Conservation (phyloP, 2,797 vertebrate genomes). For the Ataeniobius toweri region DNA sequence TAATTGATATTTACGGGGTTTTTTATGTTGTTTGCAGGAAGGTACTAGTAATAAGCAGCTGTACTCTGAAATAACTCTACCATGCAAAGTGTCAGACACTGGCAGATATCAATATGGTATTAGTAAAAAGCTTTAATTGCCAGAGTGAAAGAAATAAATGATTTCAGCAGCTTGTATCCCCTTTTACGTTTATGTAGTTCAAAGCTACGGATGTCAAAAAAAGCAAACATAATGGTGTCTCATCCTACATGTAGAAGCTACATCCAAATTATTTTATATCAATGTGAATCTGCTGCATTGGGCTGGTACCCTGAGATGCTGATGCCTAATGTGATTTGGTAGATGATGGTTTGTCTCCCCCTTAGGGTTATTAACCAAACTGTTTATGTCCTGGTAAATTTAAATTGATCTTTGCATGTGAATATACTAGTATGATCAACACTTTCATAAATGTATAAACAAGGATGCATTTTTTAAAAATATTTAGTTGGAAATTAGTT, state of each 20-base stretch:
- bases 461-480: conserved; percentile 12
- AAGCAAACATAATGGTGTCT: background rate
- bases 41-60: background rate
- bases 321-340: conserved; percentile 35
- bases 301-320: conserved; percentile 15
- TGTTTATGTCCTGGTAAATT: conserved; percentile 31
- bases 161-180: background rate
- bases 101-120: background rate
- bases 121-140: background rate
- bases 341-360: conserved; percentile 76
- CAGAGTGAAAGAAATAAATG: background rate
- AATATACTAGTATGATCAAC: background rate
- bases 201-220: background rate
- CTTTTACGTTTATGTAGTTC: background rate
- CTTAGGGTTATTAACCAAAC: conserved; percentile 74
- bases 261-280: background rate
- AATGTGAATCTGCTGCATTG: conserved; percentile 10
- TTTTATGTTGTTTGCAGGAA: background rate
- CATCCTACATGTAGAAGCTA: background rate
- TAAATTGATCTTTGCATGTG: conserved; percentile 6
- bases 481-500: conserved; percentile 1
- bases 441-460: background rate
- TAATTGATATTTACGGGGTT: background rate
- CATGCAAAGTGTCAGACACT: background rate
- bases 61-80: background rate